phyloP scores from a whole-genome alignment of 2,888 invertebrate genomes.

The Galeopsomyia nigrocyanea region DNA sequence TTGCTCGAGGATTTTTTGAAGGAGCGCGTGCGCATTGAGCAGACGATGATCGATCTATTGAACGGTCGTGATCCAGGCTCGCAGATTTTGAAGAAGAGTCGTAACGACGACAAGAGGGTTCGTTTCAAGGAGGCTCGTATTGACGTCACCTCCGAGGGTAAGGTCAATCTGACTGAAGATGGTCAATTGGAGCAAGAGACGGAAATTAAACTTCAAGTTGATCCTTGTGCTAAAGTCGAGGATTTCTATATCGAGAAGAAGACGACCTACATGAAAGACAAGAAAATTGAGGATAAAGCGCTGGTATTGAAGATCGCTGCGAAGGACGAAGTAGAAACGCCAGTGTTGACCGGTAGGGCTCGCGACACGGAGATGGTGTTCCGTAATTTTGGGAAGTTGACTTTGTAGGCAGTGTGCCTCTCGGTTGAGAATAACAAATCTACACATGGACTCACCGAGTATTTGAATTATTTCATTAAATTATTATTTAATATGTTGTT shows the following conservation, averaged over 20 bases:
- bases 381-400: constrained; percentile 40
- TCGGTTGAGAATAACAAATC: not conserved
- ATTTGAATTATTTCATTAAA: too few species aligned
- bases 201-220: constrained; percentile 43
- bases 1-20: constrained; percentile 50
- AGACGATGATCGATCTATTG: constrained; percentile 57
- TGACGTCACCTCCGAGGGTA: constrained; percentile 6
- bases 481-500: too few species aligned
- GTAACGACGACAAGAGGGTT: constrained; percentile 57
- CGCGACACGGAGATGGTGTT: constrained; percentile 36
- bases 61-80: constrained; percentile 50
- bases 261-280: constrained; percentile 41
- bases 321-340: constrained; percentile 6
- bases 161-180: constrained; percentile 14
- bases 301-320: constrained; percentile 40
- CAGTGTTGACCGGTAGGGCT: constrained; percentile 33
- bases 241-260: constrained; percentile 43
- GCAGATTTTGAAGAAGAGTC: constrained; percentile 51
- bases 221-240: constrained; percentile 35
- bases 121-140: constrained; percentile 54
- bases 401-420: constrained; percentile 8
- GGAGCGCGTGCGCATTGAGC: constrained; percentile 54
- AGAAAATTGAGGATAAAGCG: constrained; percentile 45
- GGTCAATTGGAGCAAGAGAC: constrained; percentile 30
- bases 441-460: not conserved